Conservation (phyloP, 2,797 vertebrate species). For the Helarctos malayanus region DNA sequence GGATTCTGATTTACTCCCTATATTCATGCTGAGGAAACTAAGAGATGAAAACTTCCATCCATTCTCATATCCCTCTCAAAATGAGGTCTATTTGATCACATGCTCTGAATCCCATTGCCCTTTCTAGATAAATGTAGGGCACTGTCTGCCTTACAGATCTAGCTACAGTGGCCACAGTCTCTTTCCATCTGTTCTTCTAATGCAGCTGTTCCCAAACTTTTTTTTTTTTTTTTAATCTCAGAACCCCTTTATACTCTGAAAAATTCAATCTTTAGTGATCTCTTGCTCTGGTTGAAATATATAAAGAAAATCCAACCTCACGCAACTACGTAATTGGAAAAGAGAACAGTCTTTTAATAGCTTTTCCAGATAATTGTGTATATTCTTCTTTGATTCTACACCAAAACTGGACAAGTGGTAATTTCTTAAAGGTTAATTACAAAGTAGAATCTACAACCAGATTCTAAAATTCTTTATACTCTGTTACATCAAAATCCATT, state of each 20-base stretch:
- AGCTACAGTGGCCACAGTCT: neutral
- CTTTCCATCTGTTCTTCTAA: constrained; percentile 7
- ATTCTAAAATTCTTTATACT: constrained; percentile 8
- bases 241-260: neutral
- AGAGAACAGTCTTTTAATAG: neutral
- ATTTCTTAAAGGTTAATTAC: neutral
- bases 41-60: neutral
- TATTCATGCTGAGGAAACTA: constrained; percentile 1
- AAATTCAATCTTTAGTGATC: neutral
- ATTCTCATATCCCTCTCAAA: neutral
- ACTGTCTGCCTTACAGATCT: neutral
- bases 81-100: neutral
- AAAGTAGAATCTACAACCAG: constrained; percentile 20
- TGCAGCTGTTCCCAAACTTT: neutral
- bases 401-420: neutral
- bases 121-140: neutral
- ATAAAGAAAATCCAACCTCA: neutral
- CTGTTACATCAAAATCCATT: neutral
- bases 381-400: neutral
- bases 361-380: neutral
- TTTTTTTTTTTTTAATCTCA: neutral
- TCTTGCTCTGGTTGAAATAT: neutral
- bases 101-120: neutral
- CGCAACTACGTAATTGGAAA: neutral
- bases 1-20: neutral